phyloP scores from a whole-genome alignment of 2,888 invertebrate species.

The Netelia virgata region DNA sequence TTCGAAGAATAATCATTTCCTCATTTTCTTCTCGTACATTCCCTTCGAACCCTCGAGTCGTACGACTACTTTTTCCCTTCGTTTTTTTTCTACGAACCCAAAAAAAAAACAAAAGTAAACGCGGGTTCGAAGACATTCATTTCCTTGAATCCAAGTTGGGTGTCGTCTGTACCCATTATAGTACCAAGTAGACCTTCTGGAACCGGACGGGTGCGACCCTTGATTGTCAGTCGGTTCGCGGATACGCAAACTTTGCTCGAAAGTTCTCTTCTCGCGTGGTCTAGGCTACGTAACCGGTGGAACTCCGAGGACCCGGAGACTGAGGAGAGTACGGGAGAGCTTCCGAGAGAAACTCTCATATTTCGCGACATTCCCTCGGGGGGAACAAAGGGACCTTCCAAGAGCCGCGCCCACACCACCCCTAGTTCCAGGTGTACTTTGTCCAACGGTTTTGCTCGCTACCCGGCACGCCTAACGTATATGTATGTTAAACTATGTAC shows the following conservation, averaged over 20 bases:
- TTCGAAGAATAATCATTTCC: not conserved
- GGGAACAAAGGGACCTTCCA: slow-evolving; percentile 66
- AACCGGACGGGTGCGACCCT: slow-evolving; percentile 64
- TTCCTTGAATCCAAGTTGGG: slow-evolving; percentile 46
- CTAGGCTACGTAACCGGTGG: slow-evolving; percentile 31
- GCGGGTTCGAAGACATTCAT: slow-evolving; percentile 39
- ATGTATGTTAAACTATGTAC: slow-evolving; percentile 57
- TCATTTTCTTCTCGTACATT: not conserved
- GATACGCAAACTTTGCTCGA: slow-evolving; percentile 71
- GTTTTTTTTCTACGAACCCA: not conserved
- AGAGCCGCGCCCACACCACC: slow-evolving; percentile 38
- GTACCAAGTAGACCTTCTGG: slow-evolving; percentile 40
- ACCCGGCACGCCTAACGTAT: slow-evolving; percentile 52
- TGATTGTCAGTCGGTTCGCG: slow-evolving; percentile 74
- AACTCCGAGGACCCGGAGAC: slow-evolving; percentile 34
- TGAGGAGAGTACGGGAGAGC: slow-evolving; percentile 36
- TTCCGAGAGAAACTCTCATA: slow-evolving; percentile 73
- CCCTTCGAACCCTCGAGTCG: not conserved
- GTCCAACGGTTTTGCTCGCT: slow-evolving; percentile 55
- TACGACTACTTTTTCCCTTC: not conserved
- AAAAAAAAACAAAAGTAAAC: not conserved
- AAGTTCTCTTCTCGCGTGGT: slow-evolving; percentile 70
- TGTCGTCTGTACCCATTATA: slow-evolving; percentile 34
- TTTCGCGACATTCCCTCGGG: slow-evolving; percentile 73
- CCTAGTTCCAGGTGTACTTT: slow-evolving; percentile 66